phyloP scores from a whole-genome alignment of 2,797 vertebrate genomes.

The Spondyliosoma cantharus region DNA sequence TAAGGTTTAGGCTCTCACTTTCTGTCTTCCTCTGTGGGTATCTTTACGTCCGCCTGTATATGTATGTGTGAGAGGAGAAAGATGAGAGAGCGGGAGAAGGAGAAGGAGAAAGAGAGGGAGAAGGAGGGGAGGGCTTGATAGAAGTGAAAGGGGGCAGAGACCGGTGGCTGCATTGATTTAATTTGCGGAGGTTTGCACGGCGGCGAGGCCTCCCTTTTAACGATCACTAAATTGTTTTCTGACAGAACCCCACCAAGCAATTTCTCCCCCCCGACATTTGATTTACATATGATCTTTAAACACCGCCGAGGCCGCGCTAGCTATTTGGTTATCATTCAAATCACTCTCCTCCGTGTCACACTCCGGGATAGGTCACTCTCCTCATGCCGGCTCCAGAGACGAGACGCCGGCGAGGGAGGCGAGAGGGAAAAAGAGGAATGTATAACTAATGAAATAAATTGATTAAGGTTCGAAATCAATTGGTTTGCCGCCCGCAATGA shows the following conservation, averaged over 20 bases:
- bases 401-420: slow-evolving; percentile 49
- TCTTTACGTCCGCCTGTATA: slow-evolving; percentile 24
- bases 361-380: slow-evolving; percentile 90
- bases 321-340: slow-evolving; percentile 96
- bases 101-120: neutral
- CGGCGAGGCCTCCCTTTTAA: slow-evolving; percentile 91
- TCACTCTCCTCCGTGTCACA: slow-evolving; percentile 86
- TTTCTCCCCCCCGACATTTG: slow-evolving; percentile 90
- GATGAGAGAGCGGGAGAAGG: slow-evolving; percentile 51
- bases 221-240: slow-evolving; percentile 96
- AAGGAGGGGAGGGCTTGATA: slow-evolving; percentile 53
- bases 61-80: slow-evolving; percentile 38
- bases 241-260: slow-evolving; percentile 91
- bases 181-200: slow-evolving; percentile 86
- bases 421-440: slow-evolving; percentile 85
- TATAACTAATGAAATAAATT: slow-evolving; percentile 97
- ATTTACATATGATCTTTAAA: slow-evolving; percentile 99
- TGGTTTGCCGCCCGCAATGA: slow-evolving; percentile 89
- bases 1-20: slow-evolving; percentile 62
- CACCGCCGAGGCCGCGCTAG: slow-evolving; percentile 86
- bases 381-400: slow-evolving; percentile 78
- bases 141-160: slow-evolving; percentile 78
- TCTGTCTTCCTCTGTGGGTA: slow-evolving; percentile 56
- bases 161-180: slow-evolving; percentile 84
- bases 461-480: slow-evolving; percentile 95